These are phyloP conservation scores for Zonotrichia albicollis DNA, from an alignment of 2,797 vertebrate genomes.

Conservation along the genomic window DNA sequence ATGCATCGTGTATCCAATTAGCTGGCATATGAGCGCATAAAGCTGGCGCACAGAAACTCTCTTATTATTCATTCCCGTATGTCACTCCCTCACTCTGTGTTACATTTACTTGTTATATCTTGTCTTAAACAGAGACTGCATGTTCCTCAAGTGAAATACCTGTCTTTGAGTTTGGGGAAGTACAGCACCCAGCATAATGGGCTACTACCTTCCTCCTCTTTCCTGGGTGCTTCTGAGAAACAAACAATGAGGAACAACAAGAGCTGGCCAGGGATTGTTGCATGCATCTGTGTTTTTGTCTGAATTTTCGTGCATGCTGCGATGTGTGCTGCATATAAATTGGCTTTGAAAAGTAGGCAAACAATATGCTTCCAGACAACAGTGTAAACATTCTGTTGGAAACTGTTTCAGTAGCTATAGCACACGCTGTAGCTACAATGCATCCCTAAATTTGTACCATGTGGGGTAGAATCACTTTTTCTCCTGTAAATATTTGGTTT, in stretches of 20 bases:
- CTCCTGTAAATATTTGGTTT: conserved; percentile 43
- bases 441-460: conserved; percentile 47
- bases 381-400: conserved; percentile 52
- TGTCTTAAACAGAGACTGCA: background rate
- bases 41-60: conserved; percentile 28
- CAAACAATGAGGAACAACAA: background rate
- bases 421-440: conserved; percentile 56
- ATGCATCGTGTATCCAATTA: conserved; percentile 44
- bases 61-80: conserved; percentile 61
- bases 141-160: background rate
- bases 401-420: conserved; percentile 51
- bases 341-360: conserved; percentile 47
- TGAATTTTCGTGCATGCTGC: conserved; percentile 59
- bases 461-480: conserved; percentile 9
- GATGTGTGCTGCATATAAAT: conserved; percentile 71
- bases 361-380: conserved; percentile 54
- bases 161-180: background rate
- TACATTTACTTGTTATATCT: conserved; percentile 2
- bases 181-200: background rate
- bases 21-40: conserved; percentile 13
- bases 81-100: background rate
- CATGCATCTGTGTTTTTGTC: conserved; percentile 67
- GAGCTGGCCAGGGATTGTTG: conserved; percentile 16
- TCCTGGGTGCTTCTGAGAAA: background rate
- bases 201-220: background rate